phyloP scores from a whole-genome alignment of 2,113 vertebrate genomes.

The Anoura caudifer region DNA sequence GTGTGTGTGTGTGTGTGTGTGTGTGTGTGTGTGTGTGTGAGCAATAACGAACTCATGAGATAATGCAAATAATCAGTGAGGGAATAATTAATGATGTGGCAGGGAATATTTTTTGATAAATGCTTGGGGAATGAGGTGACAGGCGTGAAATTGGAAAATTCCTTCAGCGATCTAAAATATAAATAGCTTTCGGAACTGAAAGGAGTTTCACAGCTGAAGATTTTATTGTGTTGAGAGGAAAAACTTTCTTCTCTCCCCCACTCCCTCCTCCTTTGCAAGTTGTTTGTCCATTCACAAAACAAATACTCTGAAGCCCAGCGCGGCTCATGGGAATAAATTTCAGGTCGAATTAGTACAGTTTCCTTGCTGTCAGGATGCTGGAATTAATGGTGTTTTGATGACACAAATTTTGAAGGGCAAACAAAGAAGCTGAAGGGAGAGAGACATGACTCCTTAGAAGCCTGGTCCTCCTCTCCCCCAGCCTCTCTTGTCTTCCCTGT shows the following conservation, averaged over 20 bases:
- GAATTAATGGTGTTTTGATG: conserved; percentile 97
- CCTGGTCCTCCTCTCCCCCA: conserved; percentile 87
- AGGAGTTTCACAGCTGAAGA: conserved; percentile 87
- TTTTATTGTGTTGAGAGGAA: conserved; percentile 87
- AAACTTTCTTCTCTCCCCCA: conserved; percentile 83
- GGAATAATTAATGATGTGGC: conserved; percentile 78
- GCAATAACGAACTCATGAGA: conserved; percentile 63
- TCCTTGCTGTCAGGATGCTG: conserved; percentile 91
- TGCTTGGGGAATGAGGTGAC: conserved; percentile 81
- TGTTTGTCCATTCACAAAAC: conserved; percentile 89
- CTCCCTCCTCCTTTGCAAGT: conserved; percentile 83
- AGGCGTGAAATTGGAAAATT: conserved; percentile 89
- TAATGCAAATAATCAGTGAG: conserved; percentile 78
- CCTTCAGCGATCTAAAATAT: conserved; percentile 86
- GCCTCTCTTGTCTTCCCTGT: conserved; percentile 94
- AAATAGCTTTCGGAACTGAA: conserved; percentile 88
- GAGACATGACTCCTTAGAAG: conserved; percentile 93
- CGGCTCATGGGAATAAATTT: conserved; percentile 91
- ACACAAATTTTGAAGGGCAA: conserved; percentile 90
- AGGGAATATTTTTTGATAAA: conserved; percentile 87
- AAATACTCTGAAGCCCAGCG: conserved; percentile 85
- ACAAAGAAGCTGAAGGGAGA: conserved; percentile 90
- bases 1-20: neutral
- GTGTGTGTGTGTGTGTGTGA: neutral
- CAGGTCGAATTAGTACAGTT: conserved; percentile 91